These are phyloP conservation scores for Pachypanchax playfairii DNA, from an alignment of 2,113 vertebrate genomes.

Conservation along the genomic window DNA sequence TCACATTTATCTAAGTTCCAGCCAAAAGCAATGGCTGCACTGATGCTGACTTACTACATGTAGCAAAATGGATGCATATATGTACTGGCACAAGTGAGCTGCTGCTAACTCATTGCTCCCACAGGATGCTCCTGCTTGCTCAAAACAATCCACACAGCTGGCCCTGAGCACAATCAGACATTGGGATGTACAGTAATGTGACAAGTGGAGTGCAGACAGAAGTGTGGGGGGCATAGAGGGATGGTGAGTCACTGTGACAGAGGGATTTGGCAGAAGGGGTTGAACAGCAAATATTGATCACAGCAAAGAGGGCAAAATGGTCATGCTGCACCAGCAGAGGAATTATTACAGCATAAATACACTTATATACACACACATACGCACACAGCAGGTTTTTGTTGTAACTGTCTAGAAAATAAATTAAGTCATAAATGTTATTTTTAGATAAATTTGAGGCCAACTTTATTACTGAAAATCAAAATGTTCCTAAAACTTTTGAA, in stretches of 20 bases:
- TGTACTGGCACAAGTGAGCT: conserved; percentile 47
- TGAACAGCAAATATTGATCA: conserved; percentile 77
- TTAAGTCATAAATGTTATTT: conserved; percentile 17
- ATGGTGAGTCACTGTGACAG: conserved; percentile 55
- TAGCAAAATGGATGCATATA: conserved; percentile 42
- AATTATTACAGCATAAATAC: too few relatives aligned
- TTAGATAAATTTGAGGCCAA: conserved; percentile 19
- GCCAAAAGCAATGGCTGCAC: conserved; percentile 51
- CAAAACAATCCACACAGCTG: conserved; percentile 61
- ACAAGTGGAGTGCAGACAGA: conserved; percentile 36
- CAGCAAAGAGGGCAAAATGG: conserved; percentile 42
- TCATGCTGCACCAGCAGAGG: conserved; percentile 37
- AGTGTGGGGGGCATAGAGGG: conserved; percentile 13
- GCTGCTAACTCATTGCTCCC: conserved; percentile 55
- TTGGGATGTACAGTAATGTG: conserved; percentile 59
- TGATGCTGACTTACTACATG: conserved; percentile 39
- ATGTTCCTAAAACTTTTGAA: too few relatives aligned
- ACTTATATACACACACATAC: conserved; percentile 10
- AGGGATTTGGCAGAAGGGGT: conserved; percentile 55
- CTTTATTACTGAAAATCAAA: too few relatives aligned
- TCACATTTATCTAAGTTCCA: conserved; percentile 49
- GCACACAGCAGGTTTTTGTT: conserved; percentile 1
- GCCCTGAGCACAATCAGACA: conserved; percentile 65
- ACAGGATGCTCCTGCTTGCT: conserved; percentile 57
- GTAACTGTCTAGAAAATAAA: conserved; percentile 27